A percentile compares a stretch with the other conserved stretches of the same genome.
Conservation (phyloP, 1,140 invertebrate species). For the Macrobrachium rosenbergii region DNA sequence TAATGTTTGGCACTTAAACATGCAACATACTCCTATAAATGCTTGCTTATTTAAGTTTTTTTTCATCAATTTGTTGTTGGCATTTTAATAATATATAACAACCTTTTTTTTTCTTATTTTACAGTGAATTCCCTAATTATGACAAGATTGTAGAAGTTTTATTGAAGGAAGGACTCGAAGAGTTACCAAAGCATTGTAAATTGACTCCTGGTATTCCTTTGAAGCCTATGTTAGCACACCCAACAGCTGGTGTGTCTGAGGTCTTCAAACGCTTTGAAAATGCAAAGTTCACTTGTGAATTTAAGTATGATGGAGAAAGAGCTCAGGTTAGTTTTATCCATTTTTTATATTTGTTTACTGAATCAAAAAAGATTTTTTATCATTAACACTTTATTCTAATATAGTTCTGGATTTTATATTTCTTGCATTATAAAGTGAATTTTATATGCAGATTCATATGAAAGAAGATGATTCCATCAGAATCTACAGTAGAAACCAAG, state of each 20-base stretch:
- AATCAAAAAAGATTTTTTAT: too few species aligned
- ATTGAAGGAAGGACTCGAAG: slow-evolving; percentile 83
- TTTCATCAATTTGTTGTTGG: background rate
- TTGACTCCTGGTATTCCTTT: slow-evolving; percentile 94
- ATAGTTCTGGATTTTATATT: too few species aligned
- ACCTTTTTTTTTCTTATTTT: slow-evolving; percentile 64
- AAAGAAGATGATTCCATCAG: slow-evolving; percentile 78
- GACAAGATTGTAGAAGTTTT: slow-evolving; percentile 87
- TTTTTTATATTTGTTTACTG: background rate
- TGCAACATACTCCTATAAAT: background rate
- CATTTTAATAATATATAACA: background rate
- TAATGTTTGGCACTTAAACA: slow-evolving; percentile 42
- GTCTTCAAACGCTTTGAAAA: slow-evolving; percentile 92
- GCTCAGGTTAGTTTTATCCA: slow-evolving; percentile 79
- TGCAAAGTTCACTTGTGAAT: slow-evolving; percentile 97
- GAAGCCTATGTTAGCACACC: slow-evolving; percentile 99
- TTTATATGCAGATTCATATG: slow-evolving; percentile 79
- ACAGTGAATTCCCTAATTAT: slow-evolving; percentile 96
- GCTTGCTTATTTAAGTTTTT: background rate
- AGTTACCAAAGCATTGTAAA: slow-evolving; percentile 86
- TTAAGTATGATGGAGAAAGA: slow-evolving; percentile 99
- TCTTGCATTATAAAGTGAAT: background rate
- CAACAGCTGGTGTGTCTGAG: slow-evolving; percentile 91
- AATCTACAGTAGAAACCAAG: slow-evolving; percentile 97
- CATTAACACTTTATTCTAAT: too few species aligned